Evolutionary conservation across 2,797 vertebrate genomes (phyloP).

Genomic region (Pseudochaenichthys georgianus): DNA sequence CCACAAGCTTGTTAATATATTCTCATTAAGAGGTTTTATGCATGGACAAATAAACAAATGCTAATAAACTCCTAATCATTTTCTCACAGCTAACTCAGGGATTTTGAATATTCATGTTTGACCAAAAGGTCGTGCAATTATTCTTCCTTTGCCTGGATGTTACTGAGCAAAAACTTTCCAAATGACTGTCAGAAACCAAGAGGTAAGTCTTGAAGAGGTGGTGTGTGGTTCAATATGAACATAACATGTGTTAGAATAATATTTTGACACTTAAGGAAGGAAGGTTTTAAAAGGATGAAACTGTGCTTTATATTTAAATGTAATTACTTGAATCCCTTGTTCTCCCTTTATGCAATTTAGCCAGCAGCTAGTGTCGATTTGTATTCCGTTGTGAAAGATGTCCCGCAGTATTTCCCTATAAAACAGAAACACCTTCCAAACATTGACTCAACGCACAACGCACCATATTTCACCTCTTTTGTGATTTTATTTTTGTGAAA

Average conservation of each 20-base stretch:
- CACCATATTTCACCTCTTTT: constrained; percentile 70
- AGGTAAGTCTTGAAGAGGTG: constrained; percentile 15
- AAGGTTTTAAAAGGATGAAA: constrained; percentile 23
- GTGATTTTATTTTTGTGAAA: constrained; percentile 69
- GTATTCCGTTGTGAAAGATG: constrained; percentile 69
- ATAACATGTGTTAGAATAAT: constrained; percentile 34
- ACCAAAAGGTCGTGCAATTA: constrained; percentile 72
- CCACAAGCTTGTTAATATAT: constrained; percentile 77
- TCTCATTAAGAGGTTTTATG: constrained; percentile 83
- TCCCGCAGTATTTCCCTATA: constrained; percentile 52
- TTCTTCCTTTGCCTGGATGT: constrained; percentile 60
- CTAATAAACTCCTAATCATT: constrained; percentile 85
- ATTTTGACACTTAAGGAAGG: constrained; percentile 48
- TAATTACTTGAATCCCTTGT: constrained; percentile 43
- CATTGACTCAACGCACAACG: constrained; percentile 58
- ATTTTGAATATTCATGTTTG: constrained; percentile 83
- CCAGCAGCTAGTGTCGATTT: constrained; percentile 30
- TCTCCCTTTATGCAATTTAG: neutral
- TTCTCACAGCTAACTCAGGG: constrained; percentile 70
- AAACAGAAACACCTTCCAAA: constrained; percentile 64
- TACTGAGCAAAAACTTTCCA: constrained; percentile 31
- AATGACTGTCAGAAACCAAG: constrained; percentile 42
- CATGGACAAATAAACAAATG: constrained; percentile 85
- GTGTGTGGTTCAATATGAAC: constrained; percentile 34
- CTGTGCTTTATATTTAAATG: constrained; percentile 48